Evolutionary conservation across 2,888 invertebrate species (phyloP).

Genomic region (Macrosoma leucophasiata): DNA sequence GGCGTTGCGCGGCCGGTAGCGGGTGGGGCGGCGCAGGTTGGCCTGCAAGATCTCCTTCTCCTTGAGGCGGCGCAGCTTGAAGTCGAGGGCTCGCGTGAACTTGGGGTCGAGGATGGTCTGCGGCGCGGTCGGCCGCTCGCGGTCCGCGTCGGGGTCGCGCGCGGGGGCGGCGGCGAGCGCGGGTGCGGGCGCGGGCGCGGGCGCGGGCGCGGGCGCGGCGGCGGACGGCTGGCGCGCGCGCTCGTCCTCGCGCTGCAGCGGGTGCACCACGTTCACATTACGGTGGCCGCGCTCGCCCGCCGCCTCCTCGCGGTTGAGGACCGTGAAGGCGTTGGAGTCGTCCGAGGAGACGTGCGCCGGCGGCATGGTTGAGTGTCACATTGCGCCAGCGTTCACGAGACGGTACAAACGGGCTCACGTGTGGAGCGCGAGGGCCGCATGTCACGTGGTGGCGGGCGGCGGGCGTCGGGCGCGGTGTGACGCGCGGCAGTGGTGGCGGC

Average conservation of each 20-base stretch:
- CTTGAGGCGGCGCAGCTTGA: conserved; percentile 81
- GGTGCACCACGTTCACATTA: conserved; percentile 52
- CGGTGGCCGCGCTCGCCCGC: conserved; percentile 23
- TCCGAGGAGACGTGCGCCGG: conserved; percentile 37
- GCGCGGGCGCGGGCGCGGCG: conserved; percentile 23
- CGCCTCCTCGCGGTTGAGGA: conserved; percentile 35
- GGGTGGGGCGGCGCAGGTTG: conserved; percentile 48
- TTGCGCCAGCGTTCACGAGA: conserved; percentile 16
- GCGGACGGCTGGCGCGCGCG: conserved; percentile 19
- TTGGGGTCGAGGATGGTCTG: conserved; percentile 62
- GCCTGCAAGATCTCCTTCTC: conserved; percentile 69
- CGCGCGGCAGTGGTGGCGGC: conserved; percentile 2
- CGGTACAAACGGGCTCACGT: background rate
- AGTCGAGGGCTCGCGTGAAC: conserved; percentile 83
- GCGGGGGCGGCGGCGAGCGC: conserved; percentile 12
- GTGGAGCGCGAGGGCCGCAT: conserved; percentile 8
- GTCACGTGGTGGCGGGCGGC: conserved; percentile 16
- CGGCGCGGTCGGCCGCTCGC: conserved; percentile 28
- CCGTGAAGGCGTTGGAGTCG: conserved; percentile 46
- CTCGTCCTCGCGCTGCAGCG: conserved; percentile 40
- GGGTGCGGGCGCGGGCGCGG: conserved; percentile 26
- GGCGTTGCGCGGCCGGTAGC: conserved; percentile 41
- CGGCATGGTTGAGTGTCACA: conserved; percentile 46
- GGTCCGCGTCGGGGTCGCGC: conserved; percentile 17
- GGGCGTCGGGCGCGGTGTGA: conserved; percentile 15